Evolutionary conservation across 2,888 invertebrate genomes (phyloP).

Genomic region (Dolomedes plantarius): DNA sequence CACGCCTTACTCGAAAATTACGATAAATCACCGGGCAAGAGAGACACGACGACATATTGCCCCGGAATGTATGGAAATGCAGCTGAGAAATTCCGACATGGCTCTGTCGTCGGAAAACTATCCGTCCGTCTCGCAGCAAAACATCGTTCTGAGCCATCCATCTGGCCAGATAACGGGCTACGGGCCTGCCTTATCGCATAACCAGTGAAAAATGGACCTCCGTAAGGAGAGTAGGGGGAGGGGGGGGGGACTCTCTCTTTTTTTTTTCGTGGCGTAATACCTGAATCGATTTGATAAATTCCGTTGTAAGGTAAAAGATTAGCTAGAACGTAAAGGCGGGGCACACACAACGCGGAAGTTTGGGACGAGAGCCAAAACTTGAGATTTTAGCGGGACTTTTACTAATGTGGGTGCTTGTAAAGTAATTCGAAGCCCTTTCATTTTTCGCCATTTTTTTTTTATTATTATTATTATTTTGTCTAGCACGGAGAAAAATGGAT

Average conservation of each 20-base stretch:
- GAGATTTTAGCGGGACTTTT: too few relatives aligned
- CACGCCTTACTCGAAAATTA: too few relatives aligned
- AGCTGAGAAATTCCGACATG: background rate
- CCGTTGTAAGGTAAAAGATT: constrained; percentile 5
- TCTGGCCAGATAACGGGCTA: background rate
- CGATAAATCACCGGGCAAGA: background rate
- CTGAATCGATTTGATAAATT: constrained; percentile 16
- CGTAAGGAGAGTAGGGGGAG: background rate
- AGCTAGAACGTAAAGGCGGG: background rate
- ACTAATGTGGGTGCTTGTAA: too few relatives aligned
- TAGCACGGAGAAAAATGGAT: too few relatives aligned
- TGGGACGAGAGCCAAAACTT: constrained; percentile 1
- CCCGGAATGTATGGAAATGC: background rate
- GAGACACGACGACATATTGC: background rate
- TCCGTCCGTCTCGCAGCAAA: background rate
- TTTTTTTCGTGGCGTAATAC: background rate
- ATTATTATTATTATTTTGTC: too few relatives aligned
- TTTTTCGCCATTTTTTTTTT: too few relatives aligned
- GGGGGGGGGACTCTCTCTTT: too few relatives aligned
- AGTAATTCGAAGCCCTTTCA: too few relatives aligned
- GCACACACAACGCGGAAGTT: background rate
- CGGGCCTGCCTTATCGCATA: background rate
- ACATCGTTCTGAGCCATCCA: background rate
- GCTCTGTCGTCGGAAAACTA: background rate
- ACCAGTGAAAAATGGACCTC: background rate